Evolutionary conservation across 2,113 vertebrate species (phyloP), one percentile per base, ranked within the genome.

Genomic region (Thalassarche chlororhynchos): DNA sequence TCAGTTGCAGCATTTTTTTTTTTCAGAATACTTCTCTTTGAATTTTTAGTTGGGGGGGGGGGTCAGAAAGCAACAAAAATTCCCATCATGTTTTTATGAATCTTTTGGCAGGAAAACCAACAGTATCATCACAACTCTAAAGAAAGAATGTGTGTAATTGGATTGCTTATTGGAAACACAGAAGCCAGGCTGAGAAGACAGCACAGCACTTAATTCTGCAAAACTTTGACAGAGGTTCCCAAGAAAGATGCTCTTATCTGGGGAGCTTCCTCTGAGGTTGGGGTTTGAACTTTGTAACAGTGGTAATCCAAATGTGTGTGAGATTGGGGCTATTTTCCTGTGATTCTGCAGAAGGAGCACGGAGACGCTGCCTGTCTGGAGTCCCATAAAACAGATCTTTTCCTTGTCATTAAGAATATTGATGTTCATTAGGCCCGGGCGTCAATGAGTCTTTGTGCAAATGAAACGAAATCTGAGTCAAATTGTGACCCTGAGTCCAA

Each of bases 401-500:
- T 98, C 98, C 98, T 98, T 99, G 98, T 99, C 99, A 99, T 99
- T 99, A 98, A 98, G 98, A 98, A 98, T 99, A 99, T 99, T 99
- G 99, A 99, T 99, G 99, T 98, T 98, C 98, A 98, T 98, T 98
- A 98, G 98, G 98, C 98, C 93, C 97, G 98, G 99, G 99, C 99
- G 99, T 99, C 99, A 98, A 99, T 97, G 98, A 99, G 99, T 99
- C 99, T 99, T 99, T 98, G 98, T 98, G 99, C 98, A 98, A 99
- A 99, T 99, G 98, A 99, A 99, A 98, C 98, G 99, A 99, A 99
- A 99, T 99, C 97, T 98, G 99, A 99, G 98, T 98, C 99, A 98
- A 97, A 98, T 98, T 98, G 98, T 99, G 99, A 99, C 99, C 99
- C 98, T 98, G 98, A 98, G 98, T 95, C 98, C 98, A 98, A 97